Conservation (phyloP, 2,888 invertebrate genomes). For the Cantharis flavilabris region DNA sequence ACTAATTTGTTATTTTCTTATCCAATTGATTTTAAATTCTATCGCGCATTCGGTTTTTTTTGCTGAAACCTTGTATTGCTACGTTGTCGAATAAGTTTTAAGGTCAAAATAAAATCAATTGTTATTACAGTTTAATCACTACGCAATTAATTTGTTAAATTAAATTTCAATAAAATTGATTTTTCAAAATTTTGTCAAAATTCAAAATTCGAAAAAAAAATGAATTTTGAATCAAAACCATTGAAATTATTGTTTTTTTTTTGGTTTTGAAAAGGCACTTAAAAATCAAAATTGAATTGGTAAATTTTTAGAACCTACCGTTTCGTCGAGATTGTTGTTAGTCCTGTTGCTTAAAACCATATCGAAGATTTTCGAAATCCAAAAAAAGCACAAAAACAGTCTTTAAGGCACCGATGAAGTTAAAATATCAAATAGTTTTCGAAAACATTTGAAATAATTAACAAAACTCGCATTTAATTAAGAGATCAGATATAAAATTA, state of each 20-base stretch:
- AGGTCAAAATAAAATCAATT: conserved; percentile 9
- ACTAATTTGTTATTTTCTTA: not conserved
- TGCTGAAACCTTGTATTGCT: conserved; percentile 15
- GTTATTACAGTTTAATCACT: not conserved
- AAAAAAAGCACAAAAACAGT: conserved; percentile 5
- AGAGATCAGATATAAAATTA: not conserved
- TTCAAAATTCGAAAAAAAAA: not conserved
- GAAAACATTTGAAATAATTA: not conserved
- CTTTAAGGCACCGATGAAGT: conserved; percentile 4
- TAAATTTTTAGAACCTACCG: conserved; percentile 41
- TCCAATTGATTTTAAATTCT: not conserved
- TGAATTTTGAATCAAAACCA: no score
- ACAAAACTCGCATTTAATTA: not conserved
- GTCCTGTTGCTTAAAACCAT: conserved; percentile 46
- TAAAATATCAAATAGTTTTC: not conserved
- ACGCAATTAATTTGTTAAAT: not conserved
- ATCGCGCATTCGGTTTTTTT: conserved; percentile 1
- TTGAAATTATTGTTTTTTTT: no score
- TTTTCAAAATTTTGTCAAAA: not conserved
- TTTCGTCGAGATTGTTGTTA: conserved; percentile 42
- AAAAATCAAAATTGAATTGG: no score
- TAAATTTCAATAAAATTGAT: not conserved
- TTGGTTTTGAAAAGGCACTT: not conserved
- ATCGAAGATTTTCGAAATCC: conserved; percentile 12
- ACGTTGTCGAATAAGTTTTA: conserved; percentile 11